A percentile compares a stretch with the other conserved stretches of the same genome.
Evolutionary conservation across 2,797 vertebrate species (phyloP).

Genomic region (Cichlasoma orientale): DNA sequence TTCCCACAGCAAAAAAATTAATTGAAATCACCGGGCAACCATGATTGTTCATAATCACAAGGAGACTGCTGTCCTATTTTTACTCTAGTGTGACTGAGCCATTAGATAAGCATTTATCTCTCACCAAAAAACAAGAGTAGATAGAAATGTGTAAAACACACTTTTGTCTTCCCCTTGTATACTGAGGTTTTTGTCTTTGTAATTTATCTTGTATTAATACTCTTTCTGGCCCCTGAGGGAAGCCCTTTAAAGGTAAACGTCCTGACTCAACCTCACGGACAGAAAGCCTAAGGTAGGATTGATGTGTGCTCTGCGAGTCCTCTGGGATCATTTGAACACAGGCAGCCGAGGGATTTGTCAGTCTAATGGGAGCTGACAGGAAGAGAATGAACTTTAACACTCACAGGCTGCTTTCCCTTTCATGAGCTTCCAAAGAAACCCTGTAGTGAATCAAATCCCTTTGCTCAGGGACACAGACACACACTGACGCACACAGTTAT

Average conservation of each 20-base stretch:
- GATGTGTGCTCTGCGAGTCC: constrained; percentile 30
- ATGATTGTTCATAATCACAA: neutral
- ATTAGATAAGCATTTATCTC: neutral
- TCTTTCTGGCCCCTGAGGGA: neutral
- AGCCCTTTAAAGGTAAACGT: constrained; percentile 11
- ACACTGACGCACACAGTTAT: constrained; percentile 7
- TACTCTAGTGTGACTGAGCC: neutral
- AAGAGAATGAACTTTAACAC: constrained; percentile 65
- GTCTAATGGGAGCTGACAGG: constrained; percentile 60
- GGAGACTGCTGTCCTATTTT: neutral
- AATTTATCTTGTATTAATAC: neutral
- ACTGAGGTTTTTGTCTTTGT: constrained; percentile 2
- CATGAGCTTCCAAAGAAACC: constrained; percentile 62
- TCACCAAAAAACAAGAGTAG: neutral
- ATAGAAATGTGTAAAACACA: constrained; percentile 1
- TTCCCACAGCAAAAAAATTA: neutral
- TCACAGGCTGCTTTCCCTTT: constrained; percentile 63
- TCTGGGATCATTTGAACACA: constrained; percentile 34
- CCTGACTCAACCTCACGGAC: constrained; percentile 23
- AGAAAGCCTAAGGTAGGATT: constrained; percentile 19
- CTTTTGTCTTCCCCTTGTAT: neutral
- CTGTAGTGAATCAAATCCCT: constrained; percentile 47
- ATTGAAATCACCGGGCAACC: neutral
- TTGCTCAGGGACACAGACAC: constrained; percentile 13
- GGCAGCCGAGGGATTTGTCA: constrained; percentile 54